Evolutionary conservation across 2,888 invertebrate species (phyloP).

Genomic region (Eretmocerus hayati): DNA sequence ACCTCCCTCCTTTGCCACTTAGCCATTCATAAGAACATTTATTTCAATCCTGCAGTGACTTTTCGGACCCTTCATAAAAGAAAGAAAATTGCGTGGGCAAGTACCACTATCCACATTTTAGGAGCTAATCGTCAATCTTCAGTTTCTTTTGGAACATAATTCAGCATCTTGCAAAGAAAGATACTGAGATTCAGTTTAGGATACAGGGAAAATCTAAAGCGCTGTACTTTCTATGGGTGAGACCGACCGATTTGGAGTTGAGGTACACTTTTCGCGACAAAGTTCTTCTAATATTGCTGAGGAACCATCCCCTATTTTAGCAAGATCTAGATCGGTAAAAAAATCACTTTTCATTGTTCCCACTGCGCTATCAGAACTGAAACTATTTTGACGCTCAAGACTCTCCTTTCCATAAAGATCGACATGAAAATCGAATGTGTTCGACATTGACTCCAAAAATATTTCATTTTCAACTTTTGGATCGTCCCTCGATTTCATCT

Average conservation of each 20-base stretch:
- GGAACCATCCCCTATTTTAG: conserved; percentile 34
- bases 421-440: conserved; percentile 23
- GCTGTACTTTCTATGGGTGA: conserved; percentile 44
- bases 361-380: conserved; percentile 42
- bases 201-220: conserved; percentile 28
- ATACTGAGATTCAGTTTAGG: neutral
- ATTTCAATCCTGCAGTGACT: too few relatives aligned
- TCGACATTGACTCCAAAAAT: conserved; percentile 28
- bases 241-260: conserved; percentile 32
- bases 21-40: too few relatives aligned
- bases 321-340: conserved; percentile 41
- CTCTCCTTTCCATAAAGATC: conserved; percentile 32
- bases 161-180: neutral
- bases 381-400: conserved; percentile 40
- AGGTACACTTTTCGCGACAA: conserved; percentile 37
- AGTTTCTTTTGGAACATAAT: too few relatives aligned
- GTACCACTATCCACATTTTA: too few relatives aligned
- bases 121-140: too few relatives aligned
- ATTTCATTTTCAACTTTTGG: conserved; percentile 31
- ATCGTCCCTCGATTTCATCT: conserved; percentile 25
- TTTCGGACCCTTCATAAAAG: too few relatives aligned
- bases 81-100: too few relatives aligned
- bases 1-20: too few relatives aligned
- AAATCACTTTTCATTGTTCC: conserved; percentile 45
- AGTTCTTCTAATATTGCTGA: conserved; percentile 32